Conservation (phyloP, 2,797 vertebrate genomes). For the Anguilla megastoma region DNA sequence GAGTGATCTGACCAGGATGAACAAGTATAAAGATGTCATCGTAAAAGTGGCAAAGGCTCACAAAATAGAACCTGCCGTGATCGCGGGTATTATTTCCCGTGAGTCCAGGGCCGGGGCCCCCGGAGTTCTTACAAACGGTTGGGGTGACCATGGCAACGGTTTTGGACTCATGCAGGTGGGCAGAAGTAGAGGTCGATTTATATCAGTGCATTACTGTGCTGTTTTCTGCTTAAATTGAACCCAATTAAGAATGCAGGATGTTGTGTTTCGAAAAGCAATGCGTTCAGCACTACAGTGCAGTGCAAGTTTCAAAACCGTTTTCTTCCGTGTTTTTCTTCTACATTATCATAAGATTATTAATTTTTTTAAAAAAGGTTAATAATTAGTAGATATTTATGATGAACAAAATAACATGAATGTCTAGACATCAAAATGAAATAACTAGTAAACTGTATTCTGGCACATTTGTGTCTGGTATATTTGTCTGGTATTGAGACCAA, state of each 20-base stretch:
- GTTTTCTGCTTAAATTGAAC: background rate
- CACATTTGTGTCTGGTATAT: background rate
- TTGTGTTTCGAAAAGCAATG: background rate
- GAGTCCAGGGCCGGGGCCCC: slow-evolving; percentile 51
- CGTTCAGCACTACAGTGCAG: background rate
- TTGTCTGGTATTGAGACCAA: background rate
- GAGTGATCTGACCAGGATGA: slow-evolving; percentile 46
- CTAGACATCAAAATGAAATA: background rate
- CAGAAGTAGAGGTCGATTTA: background rate
- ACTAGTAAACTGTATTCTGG: background rate
- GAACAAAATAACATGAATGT: background rate
- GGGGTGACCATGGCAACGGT: slow-evolving; percentile 50
- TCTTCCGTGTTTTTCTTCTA: background rate
- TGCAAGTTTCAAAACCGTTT: background rate
- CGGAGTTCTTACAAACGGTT: slow-evolving; percentile 39
- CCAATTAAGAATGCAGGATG: background rate
- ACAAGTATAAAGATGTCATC: slow-evolving; percentile 49
- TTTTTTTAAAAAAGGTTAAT: background rate
- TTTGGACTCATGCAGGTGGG: slow-evolving; percentile 61
- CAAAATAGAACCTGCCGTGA: slow-evolving; percentile 52
- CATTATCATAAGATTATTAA: background rate
- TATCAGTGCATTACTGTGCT: background rate
- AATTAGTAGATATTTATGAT: background rate
- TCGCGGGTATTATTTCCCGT: slow-evolving; percentile 55
- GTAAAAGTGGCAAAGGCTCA: slow-evolving; percentile 38